Base-by-base conservation (phyloP, 1,140 invertebrate genomes). In the Hyles vespertilio region DNA sequence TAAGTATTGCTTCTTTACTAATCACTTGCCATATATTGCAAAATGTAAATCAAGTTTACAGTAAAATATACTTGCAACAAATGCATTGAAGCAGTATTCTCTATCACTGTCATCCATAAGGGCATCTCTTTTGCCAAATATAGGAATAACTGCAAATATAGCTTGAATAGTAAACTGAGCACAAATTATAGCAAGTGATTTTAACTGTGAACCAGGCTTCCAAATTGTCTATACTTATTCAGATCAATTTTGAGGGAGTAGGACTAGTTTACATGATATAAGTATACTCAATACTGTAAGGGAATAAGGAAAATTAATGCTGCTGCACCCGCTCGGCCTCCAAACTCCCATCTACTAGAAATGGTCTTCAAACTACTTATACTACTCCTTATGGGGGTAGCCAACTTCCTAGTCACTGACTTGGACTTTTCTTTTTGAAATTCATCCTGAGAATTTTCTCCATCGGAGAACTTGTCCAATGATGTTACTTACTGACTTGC, bases 271-370 rank as follows among this genome's bases (percentile, higher is more conserved):
- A 56, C 81, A 87, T 61, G 80, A 73, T 5, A 74, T 57, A 53
- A 87, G 56, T 58, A 87, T 81, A 45, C 69, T 61, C 56, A 86
- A 74, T 60, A 81, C 71, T 51, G 64, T 76, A 6, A 77, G 9
- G 86, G 86, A 62, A 89, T 71, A 22, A 84, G 47, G 8, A 84
- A 32, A 5, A 80, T 76, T 12, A 89, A 57, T 0, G 63, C 11
- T 6, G 59, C 60, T 44, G 74, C 71, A 10, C 86, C 83, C 51
- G 77, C 49, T 56, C 64, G 59, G 2, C 86, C 86, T 58, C 77
- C 80, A 75, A 89, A 89, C 63, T 89, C 84, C 71, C 76, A 81
- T 61, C 73, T 75, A 9, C 71, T 69, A 46, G 65, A 67, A n/a
- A 69, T 45, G 55, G 68, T 64, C 10, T 65, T 47, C 6, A 77